Evolutionary conservation across 2,888 invertebrate genomes (phyloP).

Genomic region (Micoletzkya japonica): DNA sequence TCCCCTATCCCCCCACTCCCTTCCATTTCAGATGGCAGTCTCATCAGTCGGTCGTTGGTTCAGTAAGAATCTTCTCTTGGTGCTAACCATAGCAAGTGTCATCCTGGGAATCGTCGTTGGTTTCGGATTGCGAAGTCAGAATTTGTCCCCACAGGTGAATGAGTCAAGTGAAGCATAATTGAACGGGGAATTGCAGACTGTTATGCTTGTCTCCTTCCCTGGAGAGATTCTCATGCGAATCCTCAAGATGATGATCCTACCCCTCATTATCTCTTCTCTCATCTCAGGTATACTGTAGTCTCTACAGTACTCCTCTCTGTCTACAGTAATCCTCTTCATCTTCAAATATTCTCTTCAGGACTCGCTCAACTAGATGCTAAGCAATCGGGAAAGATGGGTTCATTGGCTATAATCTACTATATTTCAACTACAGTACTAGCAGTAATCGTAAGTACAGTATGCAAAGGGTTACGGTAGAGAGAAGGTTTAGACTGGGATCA

Average conservation of each 20-base stretch:
- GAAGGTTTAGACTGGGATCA: constrained; percentile 68
- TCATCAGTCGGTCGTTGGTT: constrained; percentile 65
- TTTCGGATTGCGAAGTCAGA: constrained; percentile 66
- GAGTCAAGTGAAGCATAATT: background rate
- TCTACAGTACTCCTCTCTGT: background rate
- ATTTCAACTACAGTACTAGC: constrained; percentile 74
- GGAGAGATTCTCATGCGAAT: constrained; percentile 75
- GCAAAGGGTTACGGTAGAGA: background rate
- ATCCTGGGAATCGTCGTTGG: constrained; percentile 72
- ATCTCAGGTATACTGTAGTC: constrained; percentile 69
- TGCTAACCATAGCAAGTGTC: constrained; percentile 71
- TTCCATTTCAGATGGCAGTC: background rate
- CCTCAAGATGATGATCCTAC: constrained; percentile 75
- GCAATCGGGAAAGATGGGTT: constrained; percentile 73
- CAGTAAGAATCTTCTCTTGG: constrained; percentile 70
- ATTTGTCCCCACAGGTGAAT: constrained; percentile 48
- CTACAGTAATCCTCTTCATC: background rate
- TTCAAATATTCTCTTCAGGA: constrained; percentile 64
- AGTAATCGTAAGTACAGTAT: constrained; percentile 67
- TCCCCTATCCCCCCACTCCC: background rate
- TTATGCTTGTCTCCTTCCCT: constrained; percentile 73
- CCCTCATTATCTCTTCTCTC: constrained; percentile 74
- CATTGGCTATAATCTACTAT: constrained; percentile 73
- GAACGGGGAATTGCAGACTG: constrained; percentile 62
- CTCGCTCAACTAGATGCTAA: constrained; percentile 74